Percentiles rank a stretch among this genome's conserved stretches.
These are phyloP conservation scores for Hypotaenidia okinawae DNA, from an alignment of 2,797 vertebrate species.

Conservation along the genomic window DNA sequence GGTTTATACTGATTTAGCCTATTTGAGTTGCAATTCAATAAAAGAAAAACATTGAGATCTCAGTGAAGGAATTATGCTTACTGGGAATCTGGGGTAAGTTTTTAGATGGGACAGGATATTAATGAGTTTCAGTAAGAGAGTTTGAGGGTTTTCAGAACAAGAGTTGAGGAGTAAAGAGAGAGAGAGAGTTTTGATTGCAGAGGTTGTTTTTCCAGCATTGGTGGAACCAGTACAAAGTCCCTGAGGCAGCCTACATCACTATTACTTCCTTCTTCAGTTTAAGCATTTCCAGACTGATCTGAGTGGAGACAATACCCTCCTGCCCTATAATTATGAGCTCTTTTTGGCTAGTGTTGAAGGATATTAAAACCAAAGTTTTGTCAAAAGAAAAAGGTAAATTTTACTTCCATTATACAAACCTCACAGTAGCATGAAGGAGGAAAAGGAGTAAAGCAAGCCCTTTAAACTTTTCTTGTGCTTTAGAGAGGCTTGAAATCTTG, in stretches of 20 bases:
- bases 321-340: neutral
- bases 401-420: neutral
- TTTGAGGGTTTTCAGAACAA: neutral
- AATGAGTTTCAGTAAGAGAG: neutral
- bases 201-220: neutral
- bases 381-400: neutral
- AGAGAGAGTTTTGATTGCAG: neutral
- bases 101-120: neutral
- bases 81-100: neutral
- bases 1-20: neutral
- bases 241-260: neutral
- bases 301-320: neutral
- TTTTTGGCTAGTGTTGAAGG: rapidly evolving
- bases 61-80: neutral
- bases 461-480: neutral
- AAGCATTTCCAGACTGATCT: neutral
- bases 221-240: neutral
- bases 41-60: neutral
- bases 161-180: neutral
- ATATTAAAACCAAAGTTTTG: neutral
- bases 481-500: neutral
- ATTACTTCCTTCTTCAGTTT: neutral
- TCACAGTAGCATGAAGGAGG: neutral
- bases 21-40: neutral
- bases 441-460: neutral